Percentiles rank a stretch among this genome's conserved stretches.
Conservation (phyloP, 2,797 vertebrate species). For the Darevskia mixta region DNA sequence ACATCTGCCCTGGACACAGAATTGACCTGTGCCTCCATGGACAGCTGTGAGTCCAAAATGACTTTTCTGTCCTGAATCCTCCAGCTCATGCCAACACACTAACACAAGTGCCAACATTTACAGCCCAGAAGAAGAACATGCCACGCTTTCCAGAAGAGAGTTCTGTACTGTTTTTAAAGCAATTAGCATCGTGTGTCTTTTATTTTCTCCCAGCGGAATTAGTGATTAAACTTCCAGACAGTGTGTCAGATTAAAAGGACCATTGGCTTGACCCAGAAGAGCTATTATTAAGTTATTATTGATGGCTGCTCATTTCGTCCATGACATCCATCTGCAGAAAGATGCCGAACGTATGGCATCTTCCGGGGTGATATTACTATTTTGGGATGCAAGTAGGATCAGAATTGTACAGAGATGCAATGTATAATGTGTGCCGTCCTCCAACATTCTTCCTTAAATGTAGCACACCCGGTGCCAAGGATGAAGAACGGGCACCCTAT, state of each 20-base stretch:
- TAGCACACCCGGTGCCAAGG: background rate
- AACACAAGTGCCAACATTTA: background rate
- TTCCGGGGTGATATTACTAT: background rate
- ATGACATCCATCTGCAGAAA: constrained; percentile 1
- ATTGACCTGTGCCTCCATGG: too few relatives aligned
- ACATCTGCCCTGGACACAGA: too few relatives aligned
- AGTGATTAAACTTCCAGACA: constrained; percentile 25
- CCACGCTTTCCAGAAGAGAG: background rate
- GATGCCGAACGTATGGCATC: constrained; percentile 15
- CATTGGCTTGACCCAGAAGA: constrained; percentile 11
- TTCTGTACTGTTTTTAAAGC: background rate
- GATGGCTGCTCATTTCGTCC: constrained; percentile 7
- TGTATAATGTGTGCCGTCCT: background rate
- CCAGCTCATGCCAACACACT: too few relatives aligned
- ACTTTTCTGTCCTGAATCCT: too few relatives aligned
- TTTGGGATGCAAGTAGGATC: background rate
- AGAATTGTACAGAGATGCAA: background rate
- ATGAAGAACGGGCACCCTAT: background rate
- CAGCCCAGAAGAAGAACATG: background rate
- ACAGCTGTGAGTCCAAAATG: too few relatives aligned
- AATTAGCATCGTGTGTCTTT: background rate
- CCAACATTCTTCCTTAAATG: too few relatives aligned
- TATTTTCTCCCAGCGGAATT: constrained; percentile 8
- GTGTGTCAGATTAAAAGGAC: constrained; percentile 26
- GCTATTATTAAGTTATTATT: constrained; percentile 40